Percentiles rank a stretch among this genome's conserved stretches.
Conservation (phyloP, 2,888 invertebrate genomes). For the Chrysomela aeneicollis region DNA sequence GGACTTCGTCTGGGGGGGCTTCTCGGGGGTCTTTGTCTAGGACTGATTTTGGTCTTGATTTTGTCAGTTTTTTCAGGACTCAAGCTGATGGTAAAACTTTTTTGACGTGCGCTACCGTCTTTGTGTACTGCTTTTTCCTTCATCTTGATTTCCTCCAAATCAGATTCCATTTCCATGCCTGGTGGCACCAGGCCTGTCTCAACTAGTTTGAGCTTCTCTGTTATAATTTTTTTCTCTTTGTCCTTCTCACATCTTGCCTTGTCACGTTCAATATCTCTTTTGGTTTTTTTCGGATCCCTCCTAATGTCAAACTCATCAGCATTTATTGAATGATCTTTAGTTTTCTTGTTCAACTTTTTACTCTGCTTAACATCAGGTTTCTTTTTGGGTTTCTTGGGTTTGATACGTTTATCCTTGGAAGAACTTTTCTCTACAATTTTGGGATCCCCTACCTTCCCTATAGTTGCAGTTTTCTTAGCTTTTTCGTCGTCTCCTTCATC, state of each 20-base stretch:
- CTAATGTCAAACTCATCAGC: constrained; percentile 44
- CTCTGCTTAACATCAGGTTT: constrained; percentile 18
- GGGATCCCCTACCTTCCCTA: constrained; percentile 2
- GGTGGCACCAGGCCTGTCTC: constrained; percentile 62
- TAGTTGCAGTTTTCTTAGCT: constrained; percentile 13
- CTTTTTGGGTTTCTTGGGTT: constrained; percentile 17
- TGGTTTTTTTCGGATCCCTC: constrained; percentile 61
- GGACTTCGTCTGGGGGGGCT: constrained; percentile 29
- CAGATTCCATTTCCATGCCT: constrained; percentile 61
- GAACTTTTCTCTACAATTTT: constrained; percentile 18
- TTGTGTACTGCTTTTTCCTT: constrained; percentile 26
- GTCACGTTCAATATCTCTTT: constrained; percentile 59
- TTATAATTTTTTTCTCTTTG: constrained; percentile 58
- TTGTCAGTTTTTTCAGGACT: constrained; percentile 20
- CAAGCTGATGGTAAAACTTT: neutral
- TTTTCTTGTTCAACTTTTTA: constrained; percentile 19
- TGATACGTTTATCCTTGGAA: constrained; percentile 8
- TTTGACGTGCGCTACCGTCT: constrained; percentile 23
- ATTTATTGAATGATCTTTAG: constrained; percentile 28
- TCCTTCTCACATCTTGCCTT: constrained; percentile 59
- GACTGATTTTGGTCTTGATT: constrained; percentile 26
- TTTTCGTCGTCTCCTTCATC: constrained; percentile 53
- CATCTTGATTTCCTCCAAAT: constrained; percentile 44
- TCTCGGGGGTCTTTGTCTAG: constrained; percentile 25
- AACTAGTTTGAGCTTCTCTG: constrained; percentile 58